Evolutionary conservation across 1,140 invertebrate species (phyloP), one percentile per base, ranked within the genome.

Genomic region (Phymastichus coffea): DNA sequence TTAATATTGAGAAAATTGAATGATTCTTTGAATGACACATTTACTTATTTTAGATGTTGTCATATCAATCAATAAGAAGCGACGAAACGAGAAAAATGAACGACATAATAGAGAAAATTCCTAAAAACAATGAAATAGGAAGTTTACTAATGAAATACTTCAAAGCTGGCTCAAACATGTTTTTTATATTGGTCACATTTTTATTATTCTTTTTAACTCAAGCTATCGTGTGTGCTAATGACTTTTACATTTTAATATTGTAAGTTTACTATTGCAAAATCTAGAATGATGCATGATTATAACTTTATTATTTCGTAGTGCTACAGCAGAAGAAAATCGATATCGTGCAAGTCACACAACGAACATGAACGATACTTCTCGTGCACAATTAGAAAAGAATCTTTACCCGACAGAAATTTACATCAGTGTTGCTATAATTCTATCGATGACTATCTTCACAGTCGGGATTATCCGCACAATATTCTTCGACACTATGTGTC

Each of bases 211-310:
- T 84, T 10, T 63, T 83, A 1, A 81, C 86, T 12, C 89, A 91
- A 74, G 66, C 85, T 17, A 68, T 83, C 23, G 85, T 81, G 26
- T 90, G 87, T 62, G 78, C 82, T 12, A 84, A 83, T 25, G 88
- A 91, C 66, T 87, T 84, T 66, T 90, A 86, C 76, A 76, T 88
- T 9, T 84, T 85, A 33, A 85, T 83, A 68, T 85, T 88, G 87
- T 79, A 35, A 76, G 77, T 69, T n/a, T n/a, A n/a, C n/a, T n/a
- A n/a, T n/a, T n/a, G n/a, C n/a, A n/a, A n/a, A n/a, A n/a, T n/a
- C n/a, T n/a, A n/a, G n/a, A n/a, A n/a, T n/a, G n/a, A n/a, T n/a
- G n/a, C n/a, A n/a, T n/a, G n/a, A n/a, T n/a, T n/a, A n/a, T n/a
- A n/a, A n/a, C n/a, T n/a, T n/a, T n/a, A n/a, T n/a, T n/a, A n/a